phyloP scores from a whole-genome alignment of 2,113 vertebrate genomes.

The Trematocara nigrifrons region DNA sequence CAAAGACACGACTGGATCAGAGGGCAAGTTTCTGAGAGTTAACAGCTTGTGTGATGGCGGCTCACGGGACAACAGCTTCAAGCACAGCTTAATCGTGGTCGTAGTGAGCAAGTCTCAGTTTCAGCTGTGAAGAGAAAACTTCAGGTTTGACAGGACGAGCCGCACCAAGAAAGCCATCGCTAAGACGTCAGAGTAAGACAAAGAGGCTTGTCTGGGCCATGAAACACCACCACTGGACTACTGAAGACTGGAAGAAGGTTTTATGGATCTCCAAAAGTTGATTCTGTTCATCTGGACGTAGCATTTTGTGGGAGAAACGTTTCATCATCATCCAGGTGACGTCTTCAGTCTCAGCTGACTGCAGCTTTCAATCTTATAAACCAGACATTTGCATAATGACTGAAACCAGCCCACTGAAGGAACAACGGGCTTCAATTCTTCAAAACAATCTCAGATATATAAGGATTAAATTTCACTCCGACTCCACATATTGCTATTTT shows the following conservation, averaged over 20 bases:
- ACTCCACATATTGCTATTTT: too few relatives aligned
- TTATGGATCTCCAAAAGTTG: background rate
- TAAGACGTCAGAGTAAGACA: background rate
- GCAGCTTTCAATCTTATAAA: background rate
- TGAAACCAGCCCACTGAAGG: background rate
- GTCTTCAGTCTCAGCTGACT: background rate
- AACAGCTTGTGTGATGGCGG: background rate
- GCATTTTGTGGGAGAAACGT: background rate
- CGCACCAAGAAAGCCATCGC: background rate
- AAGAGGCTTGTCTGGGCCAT: background rate
- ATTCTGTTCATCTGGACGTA: background rate
- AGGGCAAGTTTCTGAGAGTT: background rate
- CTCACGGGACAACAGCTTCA: background rate
- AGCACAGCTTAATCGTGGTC: background rate
- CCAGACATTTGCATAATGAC: accelerated
- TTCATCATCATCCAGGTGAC: background rate
- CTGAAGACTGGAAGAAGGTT: background rate
- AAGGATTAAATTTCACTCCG: too few relatives aligned
- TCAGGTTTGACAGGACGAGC: background rate
- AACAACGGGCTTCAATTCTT: background rate
- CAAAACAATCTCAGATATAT: too few relatives aligned
- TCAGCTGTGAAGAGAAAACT: background rate
- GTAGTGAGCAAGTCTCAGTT: background rate
- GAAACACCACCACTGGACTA: background rate
- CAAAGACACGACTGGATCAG: background rate